Conservation (phyloP, 2,797 vertebrate genomes). For the Hippopotamyrus pictus region DNA sequence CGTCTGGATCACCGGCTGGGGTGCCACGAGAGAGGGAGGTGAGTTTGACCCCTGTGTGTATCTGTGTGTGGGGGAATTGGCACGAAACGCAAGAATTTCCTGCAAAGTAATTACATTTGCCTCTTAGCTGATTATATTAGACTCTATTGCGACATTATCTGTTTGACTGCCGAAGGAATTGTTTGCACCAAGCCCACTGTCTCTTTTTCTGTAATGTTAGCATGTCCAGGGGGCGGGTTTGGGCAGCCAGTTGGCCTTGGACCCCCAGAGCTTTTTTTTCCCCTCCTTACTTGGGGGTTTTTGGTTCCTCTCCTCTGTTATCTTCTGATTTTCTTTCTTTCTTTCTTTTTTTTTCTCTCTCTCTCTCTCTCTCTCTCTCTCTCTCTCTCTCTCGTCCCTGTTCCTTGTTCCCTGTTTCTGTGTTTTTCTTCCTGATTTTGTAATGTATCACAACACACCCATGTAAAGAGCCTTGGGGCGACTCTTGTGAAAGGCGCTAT, state of each 20-base stretch:
- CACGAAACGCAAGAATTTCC: neutral
- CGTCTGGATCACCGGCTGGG: slow-evolving; percentile 90
- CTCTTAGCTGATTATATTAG: neutral
- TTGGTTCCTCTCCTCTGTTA: neutral
- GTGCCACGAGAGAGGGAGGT: slow-evolving; percentile 78
- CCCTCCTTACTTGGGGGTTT: neutral
- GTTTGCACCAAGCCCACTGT: neutral
- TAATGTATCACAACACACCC: neutral
- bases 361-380: neutral
- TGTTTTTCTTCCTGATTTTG: neutral
- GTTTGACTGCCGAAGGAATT: neutral
- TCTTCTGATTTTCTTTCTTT: neutral
- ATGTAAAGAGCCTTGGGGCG: neutral
- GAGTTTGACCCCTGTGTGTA: slow-evolving; percentile 34
- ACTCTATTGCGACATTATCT: neutral
- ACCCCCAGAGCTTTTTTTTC: neutral
- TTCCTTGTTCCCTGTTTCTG: neutral
- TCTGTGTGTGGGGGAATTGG: neutral
- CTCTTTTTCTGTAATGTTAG: neutral
- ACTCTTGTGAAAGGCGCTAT: neutral
- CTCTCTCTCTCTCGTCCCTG: neutral
- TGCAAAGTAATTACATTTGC: neutral
- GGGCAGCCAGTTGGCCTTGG: neutral
- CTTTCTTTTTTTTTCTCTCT: too few relatives aligned
- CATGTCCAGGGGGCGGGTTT: neutral